phyloP scores from a whole-genome alignment of 2,113 vertebrate species.

The Solea senegalensis region DNA sequence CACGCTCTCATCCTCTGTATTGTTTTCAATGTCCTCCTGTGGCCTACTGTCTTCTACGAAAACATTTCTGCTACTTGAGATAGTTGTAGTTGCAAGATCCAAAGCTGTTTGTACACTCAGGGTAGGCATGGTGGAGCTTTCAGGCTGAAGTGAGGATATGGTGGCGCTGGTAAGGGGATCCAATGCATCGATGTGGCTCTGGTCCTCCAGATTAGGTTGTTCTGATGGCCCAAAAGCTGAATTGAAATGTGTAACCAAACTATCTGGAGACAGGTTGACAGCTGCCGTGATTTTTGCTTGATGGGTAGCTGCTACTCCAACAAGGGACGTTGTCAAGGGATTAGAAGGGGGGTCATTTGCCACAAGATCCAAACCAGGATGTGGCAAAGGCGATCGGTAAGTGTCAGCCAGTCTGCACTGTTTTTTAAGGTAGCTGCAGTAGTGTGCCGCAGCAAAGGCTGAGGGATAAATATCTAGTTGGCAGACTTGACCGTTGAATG shows the following conservation, averaged over 20 bases:
- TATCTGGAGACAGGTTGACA: conserved; percentile 25
- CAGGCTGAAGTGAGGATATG: conserved; percentile 14
- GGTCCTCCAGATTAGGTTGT: conserved; percentile 36
- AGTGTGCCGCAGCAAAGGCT: conserved; percentile 87
- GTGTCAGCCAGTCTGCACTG: conserved; percentile 89
- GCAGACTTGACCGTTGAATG: conserved; percentile 91
- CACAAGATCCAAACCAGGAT: conserved; percentile 40
- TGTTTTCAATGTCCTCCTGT: conserved; percentile 59
- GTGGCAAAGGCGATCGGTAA: conserved; percentile 76
- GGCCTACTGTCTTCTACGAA: conserved; percentile 11
- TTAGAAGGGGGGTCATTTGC: conserved; percentile 43
- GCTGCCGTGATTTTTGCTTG: conserved; percentile 28
- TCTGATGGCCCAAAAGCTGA: conserved; percentile 45
- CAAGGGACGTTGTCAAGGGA: conserved; percentile 25
- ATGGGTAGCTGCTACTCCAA: conserved; percentile 44
- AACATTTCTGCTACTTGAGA: conserved; percentile 33
- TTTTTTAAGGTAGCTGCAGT: conserved; percentile 91
- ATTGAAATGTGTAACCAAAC: conserved; percentile 20
- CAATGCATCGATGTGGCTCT: conserved; percentile 42
- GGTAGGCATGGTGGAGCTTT: conserved; percentile 21
- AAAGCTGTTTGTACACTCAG: conserved; percentile 2
- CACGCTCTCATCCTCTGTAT: conserved; percentile 66
- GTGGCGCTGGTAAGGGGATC: conserved; percentile 32
- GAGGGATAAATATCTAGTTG: conserved; percentile 94
- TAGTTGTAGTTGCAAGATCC: conserved; percentile 51